These are phyloP conservation scores for Bujurquina vittata DNA, from an alignment of 2,113 vertebrate species.

Conservation along the genomic window DNA sequence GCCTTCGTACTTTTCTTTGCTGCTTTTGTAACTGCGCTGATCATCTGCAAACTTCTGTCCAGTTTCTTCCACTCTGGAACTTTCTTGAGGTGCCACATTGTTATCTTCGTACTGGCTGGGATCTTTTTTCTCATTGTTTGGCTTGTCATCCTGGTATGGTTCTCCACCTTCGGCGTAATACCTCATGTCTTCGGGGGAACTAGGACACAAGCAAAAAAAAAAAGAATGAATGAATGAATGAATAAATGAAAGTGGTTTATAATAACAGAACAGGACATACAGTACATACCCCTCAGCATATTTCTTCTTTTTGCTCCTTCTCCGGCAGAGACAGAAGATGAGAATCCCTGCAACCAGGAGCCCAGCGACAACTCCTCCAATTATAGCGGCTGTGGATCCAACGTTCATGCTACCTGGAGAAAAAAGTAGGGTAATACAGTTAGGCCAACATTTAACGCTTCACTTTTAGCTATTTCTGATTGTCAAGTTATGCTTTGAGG, in stretches of 20 bases:
- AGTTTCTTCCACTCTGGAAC: not conserved
- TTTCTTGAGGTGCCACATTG: constrained; percentile 2
- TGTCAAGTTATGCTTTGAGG: not conserved
- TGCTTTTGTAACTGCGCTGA: constrained; percentile 26
- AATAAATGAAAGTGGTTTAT: not conserved
- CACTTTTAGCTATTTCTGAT: not conserved
- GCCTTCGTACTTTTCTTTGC: constrained; percentile 30
- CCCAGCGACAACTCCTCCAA: constrained; percentile 79
- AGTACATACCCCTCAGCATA: constrained; percentile 71
- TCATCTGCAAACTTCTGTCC: constrained; percentile 39
- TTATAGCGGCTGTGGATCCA: constrained; percentile 82
- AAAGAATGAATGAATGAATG: not conserved
- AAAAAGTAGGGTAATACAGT: not conserved
- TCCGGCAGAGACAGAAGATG: constrained; percentile 83
- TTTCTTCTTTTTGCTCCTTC: constrained; percentile 55
- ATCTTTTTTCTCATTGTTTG: constrained; percentile 8
- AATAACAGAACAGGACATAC: not conserved
- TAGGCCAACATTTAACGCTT: not conserved
- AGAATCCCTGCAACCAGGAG: constrained; percentile 80
- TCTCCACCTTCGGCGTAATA: constrained; percentile 42
- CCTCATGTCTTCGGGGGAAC: constrained; percentile 38
- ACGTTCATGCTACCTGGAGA: constrained; percentile 86
- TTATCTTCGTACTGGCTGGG: constrained; percentile 16
- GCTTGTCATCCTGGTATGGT: constrained; percentile 55
- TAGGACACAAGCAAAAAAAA: constrained; percentile 35